Evolutionary conservation across 2,888 invertebrate genomes (phyloP), one percentile per base, ranked within the genome.

Genomic region (Pardosa pseudoannulata): DNA sequence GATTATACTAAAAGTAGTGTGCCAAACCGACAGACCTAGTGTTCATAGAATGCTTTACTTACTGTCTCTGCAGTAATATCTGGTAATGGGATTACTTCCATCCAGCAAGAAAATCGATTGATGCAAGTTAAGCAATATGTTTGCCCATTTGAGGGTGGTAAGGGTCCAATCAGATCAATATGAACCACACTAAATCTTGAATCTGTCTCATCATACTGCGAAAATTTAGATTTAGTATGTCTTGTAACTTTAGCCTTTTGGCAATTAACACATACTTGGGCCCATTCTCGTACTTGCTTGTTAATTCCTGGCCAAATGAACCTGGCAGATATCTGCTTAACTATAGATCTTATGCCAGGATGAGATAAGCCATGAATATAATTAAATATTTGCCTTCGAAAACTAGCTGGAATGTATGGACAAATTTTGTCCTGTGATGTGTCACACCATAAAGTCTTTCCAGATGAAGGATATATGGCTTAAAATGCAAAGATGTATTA

Each of bases 71-170:
- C 64, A 0, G 32, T 74, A 9, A 28, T 62, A 31, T 62, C 1
- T 23, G 6, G 19, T 32, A 62, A n/a, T 0, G 74, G 62, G 0
- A 73, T 31, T 0, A 29, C 56, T 31, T 73, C 56, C 19, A 28
- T 56, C 29, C 73, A 73, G 9, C 41, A 50, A 23, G 73, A 31
- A 28, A 46, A 74, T 0, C 27, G n/a, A 23, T 74, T 36, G 27
- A 78, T 72, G 65, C 46, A 56, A 0, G 74, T 81, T 11, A 81
- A 36, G 5, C 74, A 74, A 28, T 81, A 74, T 3, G 9, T 27
- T 1, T 28, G 31, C 0, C 29, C 41, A 32, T 75, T 11, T 27
- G 75, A 75, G 6, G 75, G 13, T 75, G 39, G 65, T 7, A 62
- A 28, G 7, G 31, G 64, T 27, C 65, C 39, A 39, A 75, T 64